Conservation (phyloP, 1,140 invertebrate genomes). For the Rhopalosiphum maidis region DNA sequence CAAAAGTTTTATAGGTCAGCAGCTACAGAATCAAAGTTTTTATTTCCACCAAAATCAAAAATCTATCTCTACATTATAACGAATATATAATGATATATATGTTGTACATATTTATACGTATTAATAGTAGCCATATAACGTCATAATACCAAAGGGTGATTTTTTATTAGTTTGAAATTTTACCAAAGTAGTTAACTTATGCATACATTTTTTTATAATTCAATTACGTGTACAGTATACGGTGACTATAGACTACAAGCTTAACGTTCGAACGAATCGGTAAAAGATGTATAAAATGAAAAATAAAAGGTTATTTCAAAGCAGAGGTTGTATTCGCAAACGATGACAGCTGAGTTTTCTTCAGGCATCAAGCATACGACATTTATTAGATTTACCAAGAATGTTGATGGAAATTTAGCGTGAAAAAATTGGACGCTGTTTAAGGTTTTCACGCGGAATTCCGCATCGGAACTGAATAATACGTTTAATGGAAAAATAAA, state of each 20-base stretch:
- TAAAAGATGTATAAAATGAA: not conserved
- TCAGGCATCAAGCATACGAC: not conserved
- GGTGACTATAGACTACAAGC: not conserved
- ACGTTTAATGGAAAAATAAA: not conserved
- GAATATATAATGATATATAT: not conserved
- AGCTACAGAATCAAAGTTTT: not conserved
- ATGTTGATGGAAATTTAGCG: not conserved
- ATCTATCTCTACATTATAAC: not conserved
- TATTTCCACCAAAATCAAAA: conserved; percentile 10
- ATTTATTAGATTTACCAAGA: not conserved
- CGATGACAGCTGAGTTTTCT: not conserved
- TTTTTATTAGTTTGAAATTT: not conserved
- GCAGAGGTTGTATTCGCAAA: not conserved
- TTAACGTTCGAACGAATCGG: not conserved
- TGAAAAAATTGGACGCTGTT: not conserved
- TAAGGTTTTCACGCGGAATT: not conserved
- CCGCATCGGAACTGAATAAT: not conserved
- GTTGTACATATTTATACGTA: not conserved
- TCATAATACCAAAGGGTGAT: not conserved
- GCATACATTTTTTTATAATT: not conserved
- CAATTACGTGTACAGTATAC: not conserved
- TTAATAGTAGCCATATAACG: not conserved
- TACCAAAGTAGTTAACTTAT: not conserved
- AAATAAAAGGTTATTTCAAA: not conserved
- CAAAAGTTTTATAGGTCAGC: not conserved